Conservation (phyloP, 2,113 vertebrate species). For the Dunckerocampus dactyliophorus region DNA sequence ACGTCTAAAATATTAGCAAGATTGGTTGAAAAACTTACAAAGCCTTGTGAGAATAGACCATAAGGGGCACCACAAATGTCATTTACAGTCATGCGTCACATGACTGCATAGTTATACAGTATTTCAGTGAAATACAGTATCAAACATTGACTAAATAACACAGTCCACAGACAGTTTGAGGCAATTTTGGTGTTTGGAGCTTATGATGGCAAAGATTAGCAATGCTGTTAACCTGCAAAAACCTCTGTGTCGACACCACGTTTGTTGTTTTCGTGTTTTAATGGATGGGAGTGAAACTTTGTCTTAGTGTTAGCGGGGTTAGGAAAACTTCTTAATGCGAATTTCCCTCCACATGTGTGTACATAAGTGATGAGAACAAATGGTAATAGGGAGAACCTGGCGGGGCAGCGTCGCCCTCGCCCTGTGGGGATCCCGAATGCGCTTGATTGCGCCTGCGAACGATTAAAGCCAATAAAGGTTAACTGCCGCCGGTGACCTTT, state of each 20-base stretch:
- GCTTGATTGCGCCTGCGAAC: constrained; percentile 52
- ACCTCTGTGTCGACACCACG: background rate
- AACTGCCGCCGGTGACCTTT: constrained; percentile 40
- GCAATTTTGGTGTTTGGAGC: too few species aligned
- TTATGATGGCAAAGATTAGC: constrained; percentile 43
- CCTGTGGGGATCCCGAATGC: constrained; percentile 16
- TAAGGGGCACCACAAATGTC: too few species aligned
- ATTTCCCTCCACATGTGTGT: constrained; percentile 12
- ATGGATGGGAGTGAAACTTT: background rate
- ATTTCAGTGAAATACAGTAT: too few species aligned
- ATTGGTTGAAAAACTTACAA: too few species aligned
- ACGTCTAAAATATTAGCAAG: too few species aligned
- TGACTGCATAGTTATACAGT: too few species aligned
- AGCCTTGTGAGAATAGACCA: too few species aligned
- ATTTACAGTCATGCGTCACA: too few species aligned
- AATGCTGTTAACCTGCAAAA: constrained; percentile 22
- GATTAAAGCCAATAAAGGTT: constrained; percentile 56
- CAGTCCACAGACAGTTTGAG: too few species aligned
- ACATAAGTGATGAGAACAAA: constrained; percentile 50
- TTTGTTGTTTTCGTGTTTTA: background rate
- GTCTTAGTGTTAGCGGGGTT: background rate
- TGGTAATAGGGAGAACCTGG: constrained; percentile 4
- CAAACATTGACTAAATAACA: too few species aligned
- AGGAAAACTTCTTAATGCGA: background rate
- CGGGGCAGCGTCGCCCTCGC: constrained; percentile 27